phyloP scores from a whole-genome alignment of 2,888 invertebrate species.

The Alviniconcha strummeri region DNA sequence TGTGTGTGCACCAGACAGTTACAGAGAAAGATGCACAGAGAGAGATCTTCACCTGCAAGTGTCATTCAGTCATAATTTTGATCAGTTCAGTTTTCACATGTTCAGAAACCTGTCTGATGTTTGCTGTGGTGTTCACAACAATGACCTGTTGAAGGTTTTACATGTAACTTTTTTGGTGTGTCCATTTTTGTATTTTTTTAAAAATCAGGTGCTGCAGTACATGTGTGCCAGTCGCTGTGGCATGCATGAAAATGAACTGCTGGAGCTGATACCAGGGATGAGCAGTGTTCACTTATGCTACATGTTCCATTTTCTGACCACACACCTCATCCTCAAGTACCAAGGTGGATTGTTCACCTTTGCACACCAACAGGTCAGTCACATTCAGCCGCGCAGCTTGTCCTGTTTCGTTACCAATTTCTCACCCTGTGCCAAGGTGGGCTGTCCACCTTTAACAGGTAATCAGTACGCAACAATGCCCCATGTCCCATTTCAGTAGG shows the following conservation, averaged over 20 bases:
- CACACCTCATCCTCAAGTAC: constrained; percentile 63
- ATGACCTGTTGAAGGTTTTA: too few relatives aligned
- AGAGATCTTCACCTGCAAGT: neutral
- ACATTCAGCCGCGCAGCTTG: too few relatives aligned
- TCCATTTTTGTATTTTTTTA: too few relatives aligned
- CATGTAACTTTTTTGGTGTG: too few relatives aligned
- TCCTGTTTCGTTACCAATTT: too few relatives aligned
- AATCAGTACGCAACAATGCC: too few relatives aligned
- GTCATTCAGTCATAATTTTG: neutral
- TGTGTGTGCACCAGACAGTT: too few relatives aligned
- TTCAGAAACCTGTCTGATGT: neutral
- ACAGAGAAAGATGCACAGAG: too few relatives aligned
- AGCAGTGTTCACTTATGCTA: constrained; percentile 63
- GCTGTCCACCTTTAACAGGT: too few relatives aligned
- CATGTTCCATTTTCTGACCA: constrained; percentile 58
- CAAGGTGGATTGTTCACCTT: constrained; percentile 67
- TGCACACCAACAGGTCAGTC: constrained; percentile 67
- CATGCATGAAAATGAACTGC: constrained; percentile 65
- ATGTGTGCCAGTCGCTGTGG: constrained; percentile 68
- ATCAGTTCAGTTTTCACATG: neutral
- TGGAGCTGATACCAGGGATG: constrained; percentile 63
- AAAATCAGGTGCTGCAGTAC: constrained; percentile 65
- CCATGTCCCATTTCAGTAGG: too few relatives aligned
- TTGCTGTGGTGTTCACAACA: neutral
- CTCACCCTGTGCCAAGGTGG: too few relatives aligned